These are phyloP conservation scores for Ormyrus labotus DNA, from an alignment of 2,888 invertebrate genomes.

Conservation along the genomic window DNA sequence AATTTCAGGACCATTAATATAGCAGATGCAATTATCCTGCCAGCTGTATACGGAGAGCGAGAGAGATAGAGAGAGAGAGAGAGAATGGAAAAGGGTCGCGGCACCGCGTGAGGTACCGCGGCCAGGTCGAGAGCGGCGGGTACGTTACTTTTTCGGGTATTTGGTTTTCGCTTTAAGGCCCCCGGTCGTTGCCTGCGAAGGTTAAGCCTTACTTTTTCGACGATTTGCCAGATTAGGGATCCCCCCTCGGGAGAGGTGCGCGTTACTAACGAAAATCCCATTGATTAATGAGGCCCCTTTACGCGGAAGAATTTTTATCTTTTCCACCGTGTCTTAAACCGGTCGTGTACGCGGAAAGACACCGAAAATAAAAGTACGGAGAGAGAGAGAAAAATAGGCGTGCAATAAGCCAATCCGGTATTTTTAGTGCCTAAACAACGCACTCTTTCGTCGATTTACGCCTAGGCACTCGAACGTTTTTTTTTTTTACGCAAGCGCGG, in stretches of 20 bases:
- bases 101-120: not conserved
- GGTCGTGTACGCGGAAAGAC: too few relatives aligned
- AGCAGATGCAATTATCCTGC: conserved; percentile 70
- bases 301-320: too few relatives aligned
- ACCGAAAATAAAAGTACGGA: too few relatives aligned
- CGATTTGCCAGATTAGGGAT: conserved; percentile 38
- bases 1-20: conserved; percentile 71
- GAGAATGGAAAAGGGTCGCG: conserved; percentile 31
- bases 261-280: not conserved
- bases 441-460: conserved; percentile 17
- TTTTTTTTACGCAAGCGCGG: conserved; percentile 23
- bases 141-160: conserved; percentile 15
- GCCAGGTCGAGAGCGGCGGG: not conserved
- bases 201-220: conserved; percentile 9
- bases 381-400: not conserved
- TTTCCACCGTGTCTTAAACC: too few relatives aligned
- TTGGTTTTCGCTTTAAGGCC: not conserved
- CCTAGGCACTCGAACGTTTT: conserved; percentile 9
- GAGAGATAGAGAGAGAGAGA: too few relatives aligned
- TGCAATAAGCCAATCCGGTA: conserved; percentile 35
- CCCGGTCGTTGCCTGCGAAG: too few relatives aligned
- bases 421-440: conserved; percentile 44
- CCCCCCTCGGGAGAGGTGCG: not conserved
- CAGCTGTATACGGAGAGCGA: conserved; percentile 64
- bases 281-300: not conserved